Base-by-base conservation (phyloP, 2,797 vertebrate species). In the Arnoldichthys spilopterus region DNA sequence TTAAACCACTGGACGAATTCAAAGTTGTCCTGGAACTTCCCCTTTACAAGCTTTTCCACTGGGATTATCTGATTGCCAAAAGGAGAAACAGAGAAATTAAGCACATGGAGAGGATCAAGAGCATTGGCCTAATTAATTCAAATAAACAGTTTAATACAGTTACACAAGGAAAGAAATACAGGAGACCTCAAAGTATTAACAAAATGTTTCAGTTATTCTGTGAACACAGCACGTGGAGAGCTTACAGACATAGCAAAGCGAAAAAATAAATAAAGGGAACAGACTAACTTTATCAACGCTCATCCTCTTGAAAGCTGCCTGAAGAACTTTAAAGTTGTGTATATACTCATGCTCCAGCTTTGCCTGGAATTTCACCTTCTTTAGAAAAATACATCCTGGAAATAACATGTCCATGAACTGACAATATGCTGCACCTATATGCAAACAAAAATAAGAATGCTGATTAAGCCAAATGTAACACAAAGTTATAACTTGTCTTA, bases 351-450 rank as follows among this genome's bases (percentile, higher is more conserved):
- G 98, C 86, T 99, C 98, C 92, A 99, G 93, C 85, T 97, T 98
- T 83, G 97, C 97, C 90, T 99, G 97, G 89, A 99, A 99, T 91
- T 99, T 99, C 86, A 99, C 97, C 91, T 97, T 99, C 88, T 98
- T 96, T 88, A 99, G 91, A 83, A 97, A 96, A 84, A 99, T 94
- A 47, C 96, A 98, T 63, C 98, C 98, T 0, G 98, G 97, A 86
- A 99, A 99, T 86, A 99, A 93, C 97, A 99, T 98, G 91, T 99
- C 98, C 98, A 99, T 99, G 92, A 99, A 98, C 93, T 99, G 98
- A 93, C 98, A 99, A 63, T 98, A 98, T 0, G 98, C 95, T 11
- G 95, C 97, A 64, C 98, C 98, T 98, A 90, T 0, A 83, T 84
- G 81, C 80, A 76, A 74, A 78, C 16, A 72, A 47, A 58, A 37